Evolutionary conservation across 2,888 invertebrate species (phyloP).

Genomic region (Hypolimnas misippus): DNA sequence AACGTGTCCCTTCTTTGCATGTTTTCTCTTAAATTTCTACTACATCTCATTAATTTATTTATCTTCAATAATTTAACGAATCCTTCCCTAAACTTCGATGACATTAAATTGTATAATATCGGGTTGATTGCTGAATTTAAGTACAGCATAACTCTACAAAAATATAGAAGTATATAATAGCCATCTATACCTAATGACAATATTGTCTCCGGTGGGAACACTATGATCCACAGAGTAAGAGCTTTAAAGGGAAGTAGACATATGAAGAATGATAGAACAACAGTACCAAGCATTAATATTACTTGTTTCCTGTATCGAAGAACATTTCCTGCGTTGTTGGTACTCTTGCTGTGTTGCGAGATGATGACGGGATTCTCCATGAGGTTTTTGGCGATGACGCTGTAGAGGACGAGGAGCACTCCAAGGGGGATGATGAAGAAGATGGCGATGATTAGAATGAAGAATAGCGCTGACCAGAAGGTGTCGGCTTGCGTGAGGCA

Average conservation of each 20-base stretch:
- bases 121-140: constrained; percentile 96
- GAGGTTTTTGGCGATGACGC: constrained; percentile 92
- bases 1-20: constrained; percentile 87
- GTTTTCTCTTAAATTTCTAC: constrained; percentile 73
- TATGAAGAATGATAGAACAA: constrained; percentile 95
- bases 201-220: constrained; percentile 88
- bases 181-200: constrained; percentile 89
- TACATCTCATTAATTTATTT: constrained; percentile 74
- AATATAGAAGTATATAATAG: constrained; percentile 92
- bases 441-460: constrained; percentile 90
- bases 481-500: constrained; percentile 92
- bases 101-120: constrained; percentile 95
- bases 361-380: constrained; percentile 91
- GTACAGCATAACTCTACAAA: constrained; percentile 94
- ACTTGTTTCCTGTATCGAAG: constrained; percentile 91
- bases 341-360: constrained; percentile 83
- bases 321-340: constrained; percentile 80
- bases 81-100: constrained; percentile 94
- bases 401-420: constrained; percentile 92
- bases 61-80: constrained; percentile 87
- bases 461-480: constrained; percentile 91
- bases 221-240: constrained; percentile 93
- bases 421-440: constrained; percentile 94
- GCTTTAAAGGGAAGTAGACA: constrained; percentile 95
- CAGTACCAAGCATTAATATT: constrained; percentile 94